These are phyloP conservation scores for Arvicanthis niloticus DNA, from an alignment of 2,113 vertebrate species.

Conservation along the genomic window DNA sequence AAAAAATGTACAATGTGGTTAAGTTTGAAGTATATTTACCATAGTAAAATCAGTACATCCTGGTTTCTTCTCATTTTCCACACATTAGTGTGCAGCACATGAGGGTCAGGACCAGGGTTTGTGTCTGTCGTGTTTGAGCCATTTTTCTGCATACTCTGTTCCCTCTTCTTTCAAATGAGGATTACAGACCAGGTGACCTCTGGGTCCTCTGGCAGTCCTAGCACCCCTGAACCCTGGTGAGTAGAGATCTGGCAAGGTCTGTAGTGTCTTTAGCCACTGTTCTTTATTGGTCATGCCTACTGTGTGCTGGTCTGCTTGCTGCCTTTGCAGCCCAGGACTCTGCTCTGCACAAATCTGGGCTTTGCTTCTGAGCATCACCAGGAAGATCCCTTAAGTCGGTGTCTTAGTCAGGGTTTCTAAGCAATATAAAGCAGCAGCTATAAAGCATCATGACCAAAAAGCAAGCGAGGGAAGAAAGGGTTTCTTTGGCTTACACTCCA, in stretches of 20 bases:
- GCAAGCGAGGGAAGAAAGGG: not conserved
- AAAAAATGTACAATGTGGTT: not conserved
- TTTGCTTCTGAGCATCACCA: not conserved
- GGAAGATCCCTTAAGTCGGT: not conserved
- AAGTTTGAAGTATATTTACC: not conserved
- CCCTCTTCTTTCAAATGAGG: not conserved
- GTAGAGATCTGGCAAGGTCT: not conserved
- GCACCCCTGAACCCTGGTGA: not conserved
- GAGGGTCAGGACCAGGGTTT: not conserved
- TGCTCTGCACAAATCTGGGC: not conserved
- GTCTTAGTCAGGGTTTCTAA: not conserved
- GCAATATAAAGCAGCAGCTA: too few species aligned
- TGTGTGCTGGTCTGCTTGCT: not conserved
- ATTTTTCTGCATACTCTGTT: not conserved
- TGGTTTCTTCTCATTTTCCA: not conserved
- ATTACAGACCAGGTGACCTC: not conserved
- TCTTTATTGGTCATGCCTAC: not conserved
- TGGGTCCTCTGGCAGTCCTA: not conserved
- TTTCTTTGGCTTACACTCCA: not conserved
- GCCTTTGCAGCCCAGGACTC: not conserved
- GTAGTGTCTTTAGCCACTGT: constrained; percentile 14
- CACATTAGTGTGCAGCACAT: not conserved
- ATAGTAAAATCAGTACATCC: not conserved
- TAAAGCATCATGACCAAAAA: not conserved
- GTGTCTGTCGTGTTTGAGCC: not conserved